Evolutionary conservation across 2,113 vertebrate genomes (phyloP).

Genomic region (Motacilla tschutschensis): DNA sequence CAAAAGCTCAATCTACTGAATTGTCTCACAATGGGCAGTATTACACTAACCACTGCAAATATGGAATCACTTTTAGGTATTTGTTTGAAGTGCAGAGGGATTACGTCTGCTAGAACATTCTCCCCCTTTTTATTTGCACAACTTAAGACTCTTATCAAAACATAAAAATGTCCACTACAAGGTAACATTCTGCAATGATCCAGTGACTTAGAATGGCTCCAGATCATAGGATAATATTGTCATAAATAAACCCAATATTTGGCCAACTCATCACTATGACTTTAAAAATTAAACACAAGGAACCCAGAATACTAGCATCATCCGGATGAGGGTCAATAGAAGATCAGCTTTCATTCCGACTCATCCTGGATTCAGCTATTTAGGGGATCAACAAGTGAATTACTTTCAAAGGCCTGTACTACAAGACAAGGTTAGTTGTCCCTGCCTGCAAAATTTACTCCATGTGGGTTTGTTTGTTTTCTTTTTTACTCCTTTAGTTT

Average conservation of each 20-base stretch:
- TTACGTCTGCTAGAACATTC: not conserved
- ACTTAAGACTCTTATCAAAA: not conserved
- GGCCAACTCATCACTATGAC: not conserved
- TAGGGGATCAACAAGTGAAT: not conserved
- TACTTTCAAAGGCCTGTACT: not conserved
- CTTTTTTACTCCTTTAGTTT: not conserved
- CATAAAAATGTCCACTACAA: not conserved
- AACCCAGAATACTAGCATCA: not conserved
- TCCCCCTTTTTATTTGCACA: not conserved
- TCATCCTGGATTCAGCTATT: not conserved
- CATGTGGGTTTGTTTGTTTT: not conserved
- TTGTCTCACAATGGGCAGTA: not conserved
- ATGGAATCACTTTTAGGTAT: not conserved
- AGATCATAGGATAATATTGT: fast-evolving
- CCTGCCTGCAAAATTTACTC: not conserved
- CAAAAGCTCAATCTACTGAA: not conserved
- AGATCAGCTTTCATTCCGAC: not conserved
- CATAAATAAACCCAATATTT: not conserved
- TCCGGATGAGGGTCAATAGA: not conserved
- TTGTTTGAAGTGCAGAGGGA: not conserved
- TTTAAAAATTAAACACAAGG: not conserved
- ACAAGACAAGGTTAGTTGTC: not conserved
- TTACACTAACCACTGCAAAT: not conserved
- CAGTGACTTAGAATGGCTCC: not conserved
- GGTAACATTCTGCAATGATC: not conserved